Base-by-base conservation (phyloP, 2,113 vertebrate genomes). In the Megalops atlanticus region DNA sequence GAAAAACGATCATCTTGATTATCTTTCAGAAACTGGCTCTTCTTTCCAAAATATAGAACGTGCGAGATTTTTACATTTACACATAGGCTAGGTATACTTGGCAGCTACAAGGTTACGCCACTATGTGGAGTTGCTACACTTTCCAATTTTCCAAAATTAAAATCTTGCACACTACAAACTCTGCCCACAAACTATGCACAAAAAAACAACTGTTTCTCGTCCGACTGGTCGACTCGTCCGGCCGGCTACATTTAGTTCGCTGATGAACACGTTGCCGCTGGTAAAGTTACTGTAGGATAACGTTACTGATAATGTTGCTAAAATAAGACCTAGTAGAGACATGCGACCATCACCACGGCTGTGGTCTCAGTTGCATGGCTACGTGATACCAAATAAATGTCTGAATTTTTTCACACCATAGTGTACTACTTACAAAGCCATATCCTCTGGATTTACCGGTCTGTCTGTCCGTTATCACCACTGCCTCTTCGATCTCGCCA, bases 401-500 rank as follows among this genome's bases (percentile, higher is more conserved):
- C 3, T 27, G 72, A 27, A 2, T 27, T 4, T 76, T n/a, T 33
- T 12, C 16, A 45, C 14, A 21, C 2, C 27, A 6, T 31, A 16
- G 10, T 1, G 35, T 6, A 15, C 54, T 68, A 97, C 97, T 98
- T 91, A 98, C 97, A 87, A 98, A 98, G 83, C 97, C 97, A 54
- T 98, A 98, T 91, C 97, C 97, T 83, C 97, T 91, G 86, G 97
- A 98, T 84, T 97, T 98, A 73, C 97, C 96, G 3, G 96, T 98
- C 93, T 98, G 96, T 76, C 97, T 95, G 94, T 98, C 97, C 41
- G 96, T 98, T 89, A 98, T 98, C 79, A 98, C 97, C 84, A 98
- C 97, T 41, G 97, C 97, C 91, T 98, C 97, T 84, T 97, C 97
- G 89, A 98, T 97, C 90, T 96, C 96, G 71, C 97, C 96, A 89